Base-by-base conservation (phyloP, 2,888 invertebrate genomes). In the Phyto melanocephala region DNA sequence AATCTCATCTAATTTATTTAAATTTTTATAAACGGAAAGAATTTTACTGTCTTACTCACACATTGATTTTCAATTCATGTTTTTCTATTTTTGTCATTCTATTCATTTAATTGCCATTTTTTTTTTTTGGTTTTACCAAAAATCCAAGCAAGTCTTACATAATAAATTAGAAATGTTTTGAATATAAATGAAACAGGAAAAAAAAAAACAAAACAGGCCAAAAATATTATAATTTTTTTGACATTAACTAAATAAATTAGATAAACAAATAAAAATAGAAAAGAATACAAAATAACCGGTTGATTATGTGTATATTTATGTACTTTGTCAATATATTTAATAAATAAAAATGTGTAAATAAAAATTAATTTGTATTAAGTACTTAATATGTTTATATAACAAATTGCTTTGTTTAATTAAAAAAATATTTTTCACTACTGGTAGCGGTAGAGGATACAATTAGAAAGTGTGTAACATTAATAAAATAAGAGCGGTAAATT, bases 321-420 rank as follows among this genome's bases (percentile, higher is more conserved):
- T 3, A 28, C 28, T 28, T 28, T 3, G 28, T 28, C 6, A 5
- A 28, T 28, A 5, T 28, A 28, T 28, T 28, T 28, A 5, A 5
- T 28, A 28, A 28, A 28, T 5, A 5, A 28, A 6, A 28, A 28
- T 28, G 3, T 28, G 28, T 6, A 28, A 28, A 28, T 5, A 28
- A 28, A 28, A 47, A 20, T 20, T 10, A 28, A 47, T 11, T 47
- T 20, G 20, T 20, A 17, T 17, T 45, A 47, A 47, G 20, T 20
- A 52, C 28, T 52, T 24, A 52, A n/a, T 52, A 62, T 10, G 15
- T 62, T 33, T 47, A 15, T 37, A 5, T 8, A 60, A 13, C 28
- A 20, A 56, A 52, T 40, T 72, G 40, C 28, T 62, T 52, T 72
- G 22, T 54, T 52, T 42, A 54, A 54, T 54, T 63, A 3, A 62